Evolutionary conservation across 2,888 invertebrate species (phyloP), one percentile per base, ranked within the genome.

Genomic region (Eupithecia abbreviata): DNA sequence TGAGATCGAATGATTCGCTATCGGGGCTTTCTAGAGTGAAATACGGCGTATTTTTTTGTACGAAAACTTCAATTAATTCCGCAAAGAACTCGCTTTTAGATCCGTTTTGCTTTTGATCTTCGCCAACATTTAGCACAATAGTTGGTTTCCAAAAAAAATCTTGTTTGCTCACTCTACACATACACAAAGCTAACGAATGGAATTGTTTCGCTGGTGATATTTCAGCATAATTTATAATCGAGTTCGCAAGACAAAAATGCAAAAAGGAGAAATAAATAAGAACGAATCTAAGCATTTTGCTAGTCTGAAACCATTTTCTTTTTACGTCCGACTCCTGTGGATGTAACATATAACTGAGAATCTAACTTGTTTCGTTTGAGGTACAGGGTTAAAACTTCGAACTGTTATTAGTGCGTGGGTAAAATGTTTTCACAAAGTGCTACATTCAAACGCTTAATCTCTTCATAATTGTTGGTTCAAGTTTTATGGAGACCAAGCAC

Each of bases 61-160:
- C 76, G 1, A 90, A 51, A 49, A 75, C 75, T 12, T 81, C 43
- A 13, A 83, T 80, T 2, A 89, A 55, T 75, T 81, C 76, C 49
- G 73, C 76, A 12, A 77, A 65, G 69, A 79, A 89, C 81, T 18
- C 42, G 30, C 55, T 82, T 73, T 78, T 82, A 72, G 43, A 73
- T 13, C 47, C 47, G 10, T 66, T 69, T 72, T 42, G 42, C 15
- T 66, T 41, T 66, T 77, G 71, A 51, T 71, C 45, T 43, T 72
- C 42, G 75, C 55, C 71, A 45, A 80, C 70, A 47, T 84, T 76
- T 65, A 89, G 78, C 12, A 83, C 74, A 12, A 83, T 77, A 6
- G 85, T 86, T 6, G 85, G 82, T 72, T 67, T 83, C 72, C 80
- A 86, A 18, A 75, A 70, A 6, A 84, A 55, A 77, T 80, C 80